phyloP scores from a whole-genome alignment of 1,140 invertebrate species.

The Protaetia brevitarsis region DNA sequence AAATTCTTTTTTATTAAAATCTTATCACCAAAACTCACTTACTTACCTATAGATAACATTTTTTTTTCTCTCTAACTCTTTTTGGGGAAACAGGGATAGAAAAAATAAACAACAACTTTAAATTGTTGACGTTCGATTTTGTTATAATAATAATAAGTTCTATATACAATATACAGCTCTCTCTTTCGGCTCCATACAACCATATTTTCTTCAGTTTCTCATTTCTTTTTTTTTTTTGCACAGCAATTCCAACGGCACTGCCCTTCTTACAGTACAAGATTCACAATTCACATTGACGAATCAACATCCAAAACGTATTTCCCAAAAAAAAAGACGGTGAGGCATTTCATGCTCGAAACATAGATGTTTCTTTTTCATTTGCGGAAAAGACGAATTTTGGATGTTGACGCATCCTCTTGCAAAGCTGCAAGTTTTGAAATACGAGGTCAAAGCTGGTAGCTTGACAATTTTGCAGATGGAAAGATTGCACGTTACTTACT shows the following conservation, averaged over 20 bases:
- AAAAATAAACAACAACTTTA: conserved; percentile 32
- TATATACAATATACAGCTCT: conserved; percentile 15
- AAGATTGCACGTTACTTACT: too few species aligned
- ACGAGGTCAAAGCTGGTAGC: too few species aligned
- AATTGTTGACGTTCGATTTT: conserved; percentile 32
- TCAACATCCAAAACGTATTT: neutral
- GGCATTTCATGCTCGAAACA: neutral
- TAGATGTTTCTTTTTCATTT: too few species aligned
- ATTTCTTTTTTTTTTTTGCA: neutral
- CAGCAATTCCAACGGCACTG: conserved; percentile 9
- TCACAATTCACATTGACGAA: neutral
- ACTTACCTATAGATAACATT: too few species aligned
- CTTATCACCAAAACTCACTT: too few species aligned
- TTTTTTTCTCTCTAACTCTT: neutral
- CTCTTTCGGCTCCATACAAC: conserved; percentile 5
- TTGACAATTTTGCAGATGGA: neutral
- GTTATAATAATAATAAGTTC: conserved; percentile 28
- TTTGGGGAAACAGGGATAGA: conserved; percentile 24
- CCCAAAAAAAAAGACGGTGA: too few species aligned
- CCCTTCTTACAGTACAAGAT: neutral
- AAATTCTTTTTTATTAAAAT: too few species aligned
- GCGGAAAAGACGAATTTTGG: too few species aligned
- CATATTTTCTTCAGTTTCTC: neutral
- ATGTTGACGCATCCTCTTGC: too few species aligned
- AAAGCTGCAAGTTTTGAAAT: neutral